Evolutionary conservation across 2,113 vertebrate genomes (phyloP), one percentile per base, ranked within the genome.

Genomic region (Heliornis fulica): DNA sequence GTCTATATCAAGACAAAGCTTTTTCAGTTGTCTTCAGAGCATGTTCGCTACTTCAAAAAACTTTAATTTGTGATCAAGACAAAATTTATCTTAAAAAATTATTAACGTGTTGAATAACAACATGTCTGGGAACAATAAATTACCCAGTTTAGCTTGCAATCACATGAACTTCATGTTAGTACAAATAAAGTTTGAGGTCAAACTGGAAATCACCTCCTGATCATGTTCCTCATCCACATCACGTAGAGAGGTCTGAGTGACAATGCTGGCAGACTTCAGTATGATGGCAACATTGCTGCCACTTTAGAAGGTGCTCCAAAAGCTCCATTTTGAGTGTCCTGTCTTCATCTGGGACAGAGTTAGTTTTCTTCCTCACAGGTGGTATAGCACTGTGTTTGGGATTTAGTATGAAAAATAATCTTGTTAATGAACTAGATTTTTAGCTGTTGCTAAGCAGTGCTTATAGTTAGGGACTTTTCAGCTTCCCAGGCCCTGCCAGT

Each of bases 191-290:
- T 38, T 88, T 51, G 31, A 69, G 10, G 22, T 54, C 28, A 76
- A 85, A 63, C 23, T 64, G 66, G 41, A 61, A 78, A 54, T 29
- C 4, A 15, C 34, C 21, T 66, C 29, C n/a, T 54, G 38, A 19
- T 15, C 2, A 1, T 3, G 3, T 45, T 57, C 48, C 57, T 66
- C 23, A 38, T 10, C 46, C 5, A 0, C 23, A 57, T 38, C 32
- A 53, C 0, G 2, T 25, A 54, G 17, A 43, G 46, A 71, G 12
- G 31, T 21, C 22, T 80, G 48, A 17, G 5, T 56, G 53, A 77
- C 25, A 23, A 0, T 15, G 21, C 32, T 40, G 76, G 28, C 34
- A 41, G 48, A 22, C 45, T 45, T 38, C 68, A 50, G 59, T 1
- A 1, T 28, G 59, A 46, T 29, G 41, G 8, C 36, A 82, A 34